Base-by-base conservation (phyloP, 2,113 vertebrate species). In the Plotosus lineatus region DNA sequence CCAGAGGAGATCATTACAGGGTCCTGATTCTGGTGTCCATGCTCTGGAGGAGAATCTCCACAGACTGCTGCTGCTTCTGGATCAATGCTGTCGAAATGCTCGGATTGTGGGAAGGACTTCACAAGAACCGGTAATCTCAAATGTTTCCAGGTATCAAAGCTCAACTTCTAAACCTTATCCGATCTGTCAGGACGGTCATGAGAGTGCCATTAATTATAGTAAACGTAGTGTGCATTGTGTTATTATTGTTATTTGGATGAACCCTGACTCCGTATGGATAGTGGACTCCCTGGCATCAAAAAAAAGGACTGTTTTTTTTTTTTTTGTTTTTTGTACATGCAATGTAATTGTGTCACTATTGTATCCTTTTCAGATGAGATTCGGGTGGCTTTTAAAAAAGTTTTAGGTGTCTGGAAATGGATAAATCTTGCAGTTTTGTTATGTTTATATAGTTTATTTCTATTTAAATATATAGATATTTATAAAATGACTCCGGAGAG, bases 141-240 rank as follows among this genome's bases (percentile, higher is more conserved):
- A n/a, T n/a, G n/a, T n/a, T n/a, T n/a, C 97, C 97, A 50, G 97
- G 97, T 89, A 91, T 99, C 90, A 99, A 98, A 92, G 95, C 95
- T 26, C 97, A 98, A 87, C 85, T 98, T 53, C 94, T 92, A 76
- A 98, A 97, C 79, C 96, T 99, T 8, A 94, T 99, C 87, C 96
- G 96, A 85, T 98, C 98, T 0, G 92, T 99, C 80, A 92, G 95
- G 86, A 98, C 95, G 0, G 95, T 99, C 76, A 99, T 99, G 97
- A 94, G 98, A 96, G 97, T 99, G 85, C 97, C 98, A 17, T 88
- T 99, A 78, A 97, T 99, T 88, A 92, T 95, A 17, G 92, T 99
- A 83, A 99, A 99, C 85, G 91, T 96, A 0, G 23, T 95, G 83
- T 94, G 93, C 28, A 99, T 99, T 3, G 33, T 98, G 76, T 91